A percentile compares a stretch with the other conserved stretches of the same genome.
These are phyloP conservation scores for Andricus grossulariae DNA, from an alignment of 1,140 invertebrate genomes.

Conservation along the genomic window DNA sequence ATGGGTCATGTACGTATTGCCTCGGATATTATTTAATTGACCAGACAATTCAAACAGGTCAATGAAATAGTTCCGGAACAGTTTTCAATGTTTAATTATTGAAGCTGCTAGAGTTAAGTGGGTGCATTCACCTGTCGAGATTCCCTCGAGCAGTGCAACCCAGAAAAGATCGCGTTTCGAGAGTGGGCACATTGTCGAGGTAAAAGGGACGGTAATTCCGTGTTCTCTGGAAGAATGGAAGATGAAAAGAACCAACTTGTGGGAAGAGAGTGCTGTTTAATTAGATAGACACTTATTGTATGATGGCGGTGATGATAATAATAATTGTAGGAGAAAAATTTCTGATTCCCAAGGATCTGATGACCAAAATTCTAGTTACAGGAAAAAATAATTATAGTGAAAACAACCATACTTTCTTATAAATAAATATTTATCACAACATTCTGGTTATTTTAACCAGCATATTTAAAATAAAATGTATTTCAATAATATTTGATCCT, in stretches of 20 bases:
- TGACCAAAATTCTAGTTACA: no score
- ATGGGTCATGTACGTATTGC: not conserved
- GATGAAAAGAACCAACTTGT: not conserved
- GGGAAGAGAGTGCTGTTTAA: not conserved
- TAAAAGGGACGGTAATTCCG: not conserved
- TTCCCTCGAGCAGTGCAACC: not conserved
- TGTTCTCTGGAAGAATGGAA: not conserved
- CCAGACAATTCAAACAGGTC: constrained; percentile 5
- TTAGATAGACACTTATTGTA: not conserved
- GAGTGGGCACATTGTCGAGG: not conserved
- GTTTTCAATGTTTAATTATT: not conserved
- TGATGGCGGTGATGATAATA: not conserved
- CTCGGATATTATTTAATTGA: not conserved
- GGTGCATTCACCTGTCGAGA: constrained; percentile 10
- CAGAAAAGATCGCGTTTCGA: not conserved
- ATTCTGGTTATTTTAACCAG: no score
- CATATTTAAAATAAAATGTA: no score
- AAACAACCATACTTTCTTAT: no score
- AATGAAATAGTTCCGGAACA: not conserved
- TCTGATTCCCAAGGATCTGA: no score
- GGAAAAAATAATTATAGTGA: no score
- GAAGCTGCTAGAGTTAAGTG: not conserved
- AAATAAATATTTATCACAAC: no score
- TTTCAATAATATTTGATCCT: no score
- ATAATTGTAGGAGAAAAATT: not conserved